A percentile compares a stretch with the other conserved stretches of the same genome.
phyloP scores from a whole-genome alignment of 2,797 vertebrate species.

The Malurus leucopterus region DNA sequence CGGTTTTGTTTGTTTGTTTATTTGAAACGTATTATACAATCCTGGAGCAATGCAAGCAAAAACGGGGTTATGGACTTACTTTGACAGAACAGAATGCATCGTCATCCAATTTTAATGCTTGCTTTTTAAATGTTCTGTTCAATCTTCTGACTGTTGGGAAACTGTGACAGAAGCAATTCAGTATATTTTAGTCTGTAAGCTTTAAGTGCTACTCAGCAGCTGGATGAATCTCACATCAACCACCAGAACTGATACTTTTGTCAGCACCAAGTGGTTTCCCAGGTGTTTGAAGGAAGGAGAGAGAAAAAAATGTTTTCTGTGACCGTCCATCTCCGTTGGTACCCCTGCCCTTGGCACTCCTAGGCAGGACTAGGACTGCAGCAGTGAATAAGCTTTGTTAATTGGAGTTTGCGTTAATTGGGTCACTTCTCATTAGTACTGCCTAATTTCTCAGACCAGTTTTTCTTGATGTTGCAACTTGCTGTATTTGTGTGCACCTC shows the following conservation, averaged over 20 bases:
- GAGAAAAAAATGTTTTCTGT: neutral
- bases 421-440: neutral
- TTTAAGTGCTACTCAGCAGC: neutral
- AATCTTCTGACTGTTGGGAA: neutral
- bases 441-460: neutral
- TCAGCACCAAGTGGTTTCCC: neutral
- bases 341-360: no score
- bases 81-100: neutral
- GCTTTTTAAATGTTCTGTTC: neutral
- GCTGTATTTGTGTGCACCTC: fast-evolving
- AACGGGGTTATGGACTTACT: neutral
- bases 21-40: neutral
- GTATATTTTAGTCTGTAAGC: neutral
- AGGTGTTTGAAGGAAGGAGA: neutral
- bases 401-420: neutral
- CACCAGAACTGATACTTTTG: neutral
- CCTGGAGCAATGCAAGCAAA: neutral
- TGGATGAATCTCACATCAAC: neutral
- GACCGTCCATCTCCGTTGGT: neutral
- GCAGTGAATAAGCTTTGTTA: neutral
- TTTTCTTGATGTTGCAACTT: neutral
- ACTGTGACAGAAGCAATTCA: neutral
- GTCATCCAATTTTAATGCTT: neutral
- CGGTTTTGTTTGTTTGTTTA: neutral
- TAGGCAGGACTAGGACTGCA: neutral